Percentiles rank a stretch among this genome's conserved stretches.
Conservation (phyloP, 2,797 vertebrate species). For the Antennarius maculatus region DNA sequence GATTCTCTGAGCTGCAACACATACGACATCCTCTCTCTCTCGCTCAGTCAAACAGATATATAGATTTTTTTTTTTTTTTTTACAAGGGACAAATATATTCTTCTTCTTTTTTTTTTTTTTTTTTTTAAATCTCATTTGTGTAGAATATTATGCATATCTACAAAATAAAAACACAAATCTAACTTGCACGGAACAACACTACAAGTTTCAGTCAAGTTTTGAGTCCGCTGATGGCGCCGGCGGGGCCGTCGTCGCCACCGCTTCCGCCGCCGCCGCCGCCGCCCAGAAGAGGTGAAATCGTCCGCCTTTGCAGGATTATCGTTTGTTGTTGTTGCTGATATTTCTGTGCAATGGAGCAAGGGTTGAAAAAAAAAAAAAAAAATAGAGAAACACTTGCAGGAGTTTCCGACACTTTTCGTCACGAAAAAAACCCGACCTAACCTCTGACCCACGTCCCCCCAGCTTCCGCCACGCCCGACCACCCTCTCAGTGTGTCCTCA, state of each 20-base stretch:
- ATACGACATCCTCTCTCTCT: conserved; percentile 61
- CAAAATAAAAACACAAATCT: conserved; percentile 77
- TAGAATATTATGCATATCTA: conserved; percentile 74
- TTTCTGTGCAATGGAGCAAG: conserved; percentile 69
- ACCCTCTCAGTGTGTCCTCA: conserved; percentile 57
- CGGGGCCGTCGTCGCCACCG: conserved; percentile 28
- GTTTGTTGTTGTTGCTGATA: conserved; percentile 46
- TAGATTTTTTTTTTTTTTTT: conserved; percentile 46
- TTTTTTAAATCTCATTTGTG: conserved; percentile 65
- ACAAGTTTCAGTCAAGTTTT: conserved; percentile 61
- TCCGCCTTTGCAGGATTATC: conserved; percentile 63
- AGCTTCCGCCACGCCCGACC: conserved; percentile 34
- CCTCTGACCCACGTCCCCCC: conserved; percentile 43
- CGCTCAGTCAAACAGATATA: conserved; percentile 61
- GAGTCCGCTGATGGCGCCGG: conserved; percentile 48
- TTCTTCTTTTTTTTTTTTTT: conserved; percentile 4
- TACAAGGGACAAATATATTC: conserved; percentile 75
- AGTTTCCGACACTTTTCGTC: conserved; percentile 57
- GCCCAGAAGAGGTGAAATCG: conserved; percentile 63
- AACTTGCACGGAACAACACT: conserved; percentile 73
- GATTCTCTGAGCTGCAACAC: conserved; percentile 62
- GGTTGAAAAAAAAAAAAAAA: conserved; percentile 43
- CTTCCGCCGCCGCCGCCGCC: conserved; percentile 18
- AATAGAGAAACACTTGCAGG: conserved; percentile 63
- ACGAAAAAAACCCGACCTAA: conserved; percentile 37